phyloP scores from a whole-genome alignment of 2,113 vertebrate genomes.

The Podiceps cristatus region DNA sequence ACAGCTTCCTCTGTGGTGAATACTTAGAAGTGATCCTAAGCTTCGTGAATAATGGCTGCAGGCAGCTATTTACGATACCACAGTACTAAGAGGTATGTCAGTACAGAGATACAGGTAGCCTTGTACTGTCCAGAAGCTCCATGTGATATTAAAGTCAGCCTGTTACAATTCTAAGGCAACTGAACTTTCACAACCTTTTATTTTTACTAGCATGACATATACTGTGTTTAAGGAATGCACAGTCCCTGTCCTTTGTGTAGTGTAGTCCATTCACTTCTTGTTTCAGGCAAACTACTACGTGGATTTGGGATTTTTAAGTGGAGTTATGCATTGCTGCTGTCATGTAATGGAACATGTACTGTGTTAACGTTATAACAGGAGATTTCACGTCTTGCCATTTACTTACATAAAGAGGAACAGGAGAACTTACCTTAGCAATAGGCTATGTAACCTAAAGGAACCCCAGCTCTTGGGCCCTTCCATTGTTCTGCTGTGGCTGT shows the following conservation, averaged over 20 bases:
- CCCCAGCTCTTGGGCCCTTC: background rate
- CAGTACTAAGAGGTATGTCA: conserved; percentile 1
- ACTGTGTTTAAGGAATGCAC: background rate
- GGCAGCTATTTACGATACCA: conserved; percentile 20
- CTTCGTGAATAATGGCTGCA: conserved; percentile 51
- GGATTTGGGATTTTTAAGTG: background rate
- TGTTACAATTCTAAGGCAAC: background rate
- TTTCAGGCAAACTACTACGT: conserved; percentile 2
- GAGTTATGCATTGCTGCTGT: conserved; percentile 25
- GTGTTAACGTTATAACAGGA: conserved; percentile 4
- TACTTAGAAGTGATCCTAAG: conserved; percentile 14
- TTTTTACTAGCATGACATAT: background rate
- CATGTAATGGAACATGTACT: background rate
- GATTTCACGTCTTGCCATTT: conserved; percentile 31
- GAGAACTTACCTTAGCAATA: conserved; percentile 25
- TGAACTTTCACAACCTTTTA: conserved; percentile 2
- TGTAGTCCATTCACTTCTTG: background rate
- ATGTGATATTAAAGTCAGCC: background rate
- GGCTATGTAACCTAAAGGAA: background rate
- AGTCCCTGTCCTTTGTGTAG: background rate
- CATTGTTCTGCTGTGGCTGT: conserved; percentile 11
- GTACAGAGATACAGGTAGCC: background rate
- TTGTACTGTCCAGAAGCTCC: background rate
- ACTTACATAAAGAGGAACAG: background rate
- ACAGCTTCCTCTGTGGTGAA: background rate